These are phyloP conservation scores for Ephialtes manifestator DNA, from an alignment of 2,888 invertebrate genomes.

Conservation along the genomic window DNA sequence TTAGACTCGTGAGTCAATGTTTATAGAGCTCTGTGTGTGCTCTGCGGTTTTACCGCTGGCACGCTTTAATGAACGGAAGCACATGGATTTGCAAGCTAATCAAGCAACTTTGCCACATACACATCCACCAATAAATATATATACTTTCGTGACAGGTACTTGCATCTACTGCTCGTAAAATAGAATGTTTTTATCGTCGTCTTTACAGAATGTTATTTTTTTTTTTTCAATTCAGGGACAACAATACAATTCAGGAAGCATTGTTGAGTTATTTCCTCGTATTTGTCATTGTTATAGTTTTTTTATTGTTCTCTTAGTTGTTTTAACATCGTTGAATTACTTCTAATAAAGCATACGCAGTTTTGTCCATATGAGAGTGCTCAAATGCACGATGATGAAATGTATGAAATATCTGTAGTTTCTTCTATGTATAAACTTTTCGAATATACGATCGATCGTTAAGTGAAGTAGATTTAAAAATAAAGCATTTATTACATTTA, in stretches of 20 bases:
- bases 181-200: neutral
- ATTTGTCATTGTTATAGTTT: constrained; percentile 22
- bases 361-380: constrained; percentile 25
- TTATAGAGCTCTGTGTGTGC: constrained; percentile 24
- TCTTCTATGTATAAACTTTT: constrained; percentile 15
- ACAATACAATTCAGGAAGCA: neutral
- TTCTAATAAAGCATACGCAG: constrained; percentile 36
- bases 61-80: constrained; percentile 53
- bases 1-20: constrained; percentile 21
- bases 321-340: constrained; percentile 37
- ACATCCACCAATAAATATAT: neutral
- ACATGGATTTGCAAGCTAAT: constrained; percentile 64
- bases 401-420: too few species aligned
- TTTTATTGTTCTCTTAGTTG: constrained; percentile 2
- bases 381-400: neutral
- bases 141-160: neutral
- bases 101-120: constrained; percentile 46
- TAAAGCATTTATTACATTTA: too few species aligned
- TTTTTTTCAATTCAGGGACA: too few species aligned
- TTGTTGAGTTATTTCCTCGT: neutral
- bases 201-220: neutral
- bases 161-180: neutral
- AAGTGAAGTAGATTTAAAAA: too few species aligned
- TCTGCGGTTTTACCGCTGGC: constrained; percentile 10
- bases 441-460: too few species aligned